Evolutionary conservation across 2,113 vertebrate genomes (phyloP).

Genomic region (Carassius auratus): DNA sequence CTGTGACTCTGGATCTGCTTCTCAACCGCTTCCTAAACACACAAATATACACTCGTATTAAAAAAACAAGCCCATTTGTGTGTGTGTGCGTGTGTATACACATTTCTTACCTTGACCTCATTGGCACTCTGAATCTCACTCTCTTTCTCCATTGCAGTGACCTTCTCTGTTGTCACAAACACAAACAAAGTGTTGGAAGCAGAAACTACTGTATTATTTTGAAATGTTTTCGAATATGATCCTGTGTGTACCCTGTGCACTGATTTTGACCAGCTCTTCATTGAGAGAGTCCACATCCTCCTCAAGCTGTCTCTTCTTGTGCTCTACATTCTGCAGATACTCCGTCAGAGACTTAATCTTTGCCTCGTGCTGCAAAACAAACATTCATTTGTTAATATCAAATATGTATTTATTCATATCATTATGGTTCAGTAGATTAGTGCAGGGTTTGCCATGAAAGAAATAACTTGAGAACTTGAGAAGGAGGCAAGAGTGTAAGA

Average conservation of each 20-base stretch:
- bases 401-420: not conserved
- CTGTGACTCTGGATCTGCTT: conserved; percentile 95
- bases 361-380: conserved; percentile 84
- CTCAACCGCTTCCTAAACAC: conserved; percentile 90
- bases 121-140: conserved; percentile 96
- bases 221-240: not conserved
- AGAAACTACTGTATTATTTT: not conserved
- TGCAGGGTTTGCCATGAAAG: not conserved
- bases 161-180: conserved; percentile 81
- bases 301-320: conserved; percentile 95
- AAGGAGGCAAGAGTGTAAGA: not conserved
- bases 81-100: not conserved
- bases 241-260: conserved; percentile 84
- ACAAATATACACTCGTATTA: conserved; percentile 1
- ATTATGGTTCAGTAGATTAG: not conserved
- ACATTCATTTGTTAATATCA: not conserved
- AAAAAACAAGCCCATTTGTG: not conserved
- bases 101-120: conserved; percentile 87
- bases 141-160: conserved; percentile 96
- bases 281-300: conserved; percentile 94
- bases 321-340: conserved; percentile 95
- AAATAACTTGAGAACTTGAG: not conserved
- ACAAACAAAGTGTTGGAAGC: not conserved
- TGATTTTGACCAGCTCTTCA: conserved; percentile 92
- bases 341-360: conserved; percentile 97